phyloP scores from a whole-genome alignment of 2,113 vertebrate species.

The Polypterus bichir region DNA sequence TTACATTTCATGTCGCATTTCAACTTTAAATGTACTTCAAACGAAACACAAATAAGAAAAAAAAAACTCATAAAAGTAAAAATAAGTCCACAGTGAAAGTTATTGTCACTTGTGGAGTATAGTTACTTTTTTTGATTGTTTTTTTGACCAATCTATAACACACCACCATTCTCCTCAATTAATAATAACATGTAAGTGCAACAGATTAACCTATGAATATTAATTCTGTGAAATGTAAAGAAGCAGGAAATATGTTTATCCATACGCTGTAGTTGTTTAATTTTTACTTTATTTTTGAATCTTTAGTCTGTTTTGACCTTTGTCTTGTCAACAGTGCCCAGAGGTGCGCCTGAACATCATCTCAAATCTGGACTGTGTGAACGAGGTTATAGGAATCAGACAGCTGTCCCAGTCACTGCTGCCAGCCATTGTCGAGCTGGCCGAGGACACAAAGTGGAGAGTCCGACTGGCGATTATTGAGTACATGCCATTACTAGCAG shows the following conservation, averaged over 20 bases:
- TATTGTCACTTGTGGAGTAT: too few species aligned
- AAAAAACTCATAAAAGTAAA: too few species aligned
- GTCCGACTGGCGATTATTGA: slow-evolving; percentile 56
- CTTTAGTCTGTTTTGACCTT: too few species aligned
- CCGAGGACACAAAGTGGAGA: slow-evolving; percentile 55
- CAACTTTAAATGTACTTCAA: too few species aligned
- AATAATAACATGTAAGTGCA: neutral
- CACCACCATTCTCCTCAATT: too few species aligned
- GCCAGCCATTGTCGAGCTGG: slow-evolving; percentile 56
- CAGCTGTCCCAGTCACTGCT: slow-evolving; percentile 56
- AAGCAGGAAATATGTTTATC: too few species aligned
- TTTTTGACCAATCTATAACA: too few species aligned
- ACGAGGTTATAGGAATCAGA: slow-evolving; percentile 56
- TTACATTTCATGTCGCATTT: too few species aligned
- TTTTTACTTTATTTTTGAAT: neutral
- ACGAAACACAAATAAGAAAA: too few species aligned
- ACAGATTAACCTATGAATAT: neutral
- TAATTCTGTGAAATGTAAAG: too few species aligned
- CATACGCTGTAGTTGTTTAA: slow-evolving; percentile 9
- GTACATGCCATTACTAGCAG: slow-evolving; percentile 57
- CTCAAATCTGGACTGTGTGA: slow-evolving; percentile 55
- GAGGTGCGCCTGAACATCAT: slow-evolving; percentile 54
- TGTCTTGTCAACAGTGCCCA: slow-evolving; percentile 31
- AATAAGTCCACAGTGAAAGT: too few species aligned
- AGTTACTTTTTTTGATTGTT: too few species aligned